A percentile compares a stretch with the other conserved stretches of the same genome.
These are phyloP conservation scores for Misgurnus anguillicaudatus DNA, from an alignment of 2,113 vertebrate species.

Conservation along the genomic window DNA sequence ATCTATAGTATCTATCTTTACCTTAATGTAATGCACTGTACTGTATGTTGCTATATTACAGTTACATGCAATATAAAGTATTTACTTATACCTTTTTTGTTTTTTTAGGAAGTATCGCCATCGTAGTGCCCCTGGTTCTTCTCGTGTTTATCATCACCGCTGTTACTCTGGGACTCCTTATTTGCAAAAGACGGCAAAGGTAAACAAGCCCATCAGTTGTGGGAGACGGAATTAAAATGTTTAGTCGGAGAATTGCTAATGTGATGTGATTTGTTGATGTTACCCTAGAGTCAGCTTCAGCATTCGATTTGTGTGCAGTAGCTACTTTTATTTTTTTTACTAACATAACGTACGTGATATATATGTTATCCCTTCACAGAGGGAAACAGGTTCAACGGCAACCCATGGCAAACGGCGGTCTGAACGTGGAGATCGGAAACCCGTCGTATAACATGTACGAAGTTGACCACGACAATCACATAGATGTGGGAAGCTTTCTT, in stretches of 20 bases:
- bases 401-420: conserved; percentile 93
- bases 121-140: conserved; percentile 85
- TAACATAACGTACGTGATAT: background rate
- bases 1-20: too few relatives aligned
- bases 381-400: conserved; percentile 95
- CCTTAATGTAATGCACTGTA: too few relatives aligned
- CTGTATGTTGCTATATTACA: too few relatives aligned
- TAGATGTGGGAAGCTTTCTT: conserved; percentile 85
- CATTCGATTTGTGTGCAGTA: background rate
- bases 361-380: conserved; percentile 64
- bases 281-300: background rate
- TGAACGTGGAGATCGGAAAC: conserved; percentile 98
- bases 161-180: conserved; percentile 82
- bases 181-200: conserved; percentile 86
- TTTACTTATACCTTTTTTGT: background rate
- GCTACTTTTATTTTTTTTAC: background rate
- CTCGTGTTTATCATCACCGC: conserved; percentile 82
- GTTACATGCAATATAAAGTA: background rate
- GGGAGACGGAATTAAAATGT: background rate
- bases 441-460: conserved; percentile 99
- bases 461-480: conserved; percentile 90
- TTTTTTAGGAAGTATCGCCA: conserved; percentile 84
- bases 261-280: background rate
- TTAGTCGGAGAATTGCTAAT: background rate
- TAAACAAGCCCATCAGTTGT: conserved; percentile 55